Evolutionary conservation across 2,113 vertebrate genomes (phyloP).

Genomic region (Fulmarus glacialis): DNA sequence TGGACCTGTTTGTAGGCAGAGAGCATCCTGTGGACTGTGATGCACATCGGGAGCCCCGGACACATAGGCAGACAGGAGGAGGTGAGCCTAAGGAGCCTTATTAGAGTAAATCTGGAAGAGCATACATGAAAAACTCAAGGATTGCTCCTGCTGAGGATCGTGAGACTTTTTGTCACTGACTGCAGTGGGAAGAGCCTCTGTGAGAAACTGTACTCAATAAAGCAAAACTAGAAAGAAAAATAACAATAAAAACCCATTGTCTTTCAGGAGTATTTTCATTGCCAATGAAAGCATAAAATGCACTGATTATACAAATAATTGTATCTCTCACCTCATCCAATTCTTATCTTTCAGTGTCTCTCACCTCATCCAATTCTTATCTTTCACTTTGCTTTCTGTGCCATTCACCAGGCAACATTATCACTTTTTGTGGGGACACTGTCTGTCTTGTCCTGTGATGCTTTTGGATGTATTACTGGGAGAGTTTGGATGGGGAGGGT

Average conservation of each 20-base stretch:
- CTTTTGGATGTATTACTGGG: neutral
- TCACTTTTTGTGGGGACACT: neutral
- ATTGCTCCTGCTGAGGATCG: neutral
- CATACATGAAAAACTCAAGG: neutral
- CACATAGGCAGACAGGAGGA: neutral
- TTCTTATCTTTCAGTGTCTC: neutral
- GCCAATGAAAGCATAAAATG: neutral
- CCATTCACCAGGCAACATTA: neutral
- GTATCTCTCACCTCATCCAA: neutral
- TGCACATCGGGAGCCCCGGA: fast-evolving
- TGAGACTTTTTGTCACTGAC: neutral
- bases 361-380: neutral
- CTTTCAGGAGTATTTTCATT: neutral
- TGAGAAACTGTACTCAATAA: neutral
- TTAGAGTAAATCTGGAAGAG: neutral
- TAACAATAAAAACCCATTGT: neutral
- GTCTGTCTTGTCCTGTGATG: neutral
- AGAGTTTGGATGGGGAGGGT: neutral
- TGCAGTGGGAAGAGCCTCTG: neutral
- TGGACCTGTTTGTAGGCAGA: neutral
- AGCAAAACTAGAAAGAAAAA: neutral
- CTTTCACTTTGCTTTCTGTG: neutral
- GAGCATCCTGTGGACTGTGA: neutral
- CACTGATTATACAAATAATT: neutral
- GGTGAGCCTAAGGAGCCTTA: neutral